Evolutionary conservation across 2,113 vertebrate species (phyloP).

Genomic region (Pituophis catenifer): DNA sequence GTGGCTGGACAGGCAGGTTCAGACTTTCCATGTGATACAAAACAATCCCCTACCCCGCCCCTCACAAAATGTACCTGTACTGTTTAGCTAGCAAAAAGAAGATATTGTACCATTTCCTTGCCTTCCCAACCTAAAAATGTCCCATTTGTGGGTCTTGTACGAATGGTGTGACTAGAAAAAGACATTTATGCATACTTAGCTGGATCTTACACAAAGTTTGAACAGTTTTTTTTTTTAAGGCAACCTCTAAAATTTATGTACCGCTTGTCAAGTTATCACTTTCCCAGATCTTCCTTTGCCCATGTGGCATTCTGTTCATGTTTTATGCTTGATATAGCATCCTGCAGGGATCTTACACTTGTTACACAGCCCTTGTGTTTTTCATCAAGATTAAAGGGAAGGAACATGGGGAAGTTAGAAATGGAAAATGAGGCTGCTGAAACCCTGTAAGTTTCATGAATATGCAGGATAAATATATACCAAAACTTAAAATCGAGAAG

Average conservation of each 20-base stretch:
- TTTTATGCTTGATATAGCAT: background rate
- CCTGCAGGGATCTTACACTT: background rate
- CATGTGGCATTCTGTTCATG: background rate
- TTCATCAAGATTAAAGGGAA: background rate
- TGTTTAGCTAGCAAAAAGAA: background rate
- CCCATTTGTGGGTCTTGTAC: background rate
- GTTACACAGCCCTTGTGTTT: background rate
- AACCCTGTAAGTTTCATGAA: background rate
- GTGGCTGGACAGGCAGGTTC: slow-evolving; percentile 55
- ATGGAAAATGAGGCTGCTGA: background rate
- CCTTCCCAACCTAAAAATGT: background rate
- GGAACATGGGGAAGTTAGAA: background rate
- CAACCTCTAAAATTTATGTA: background rate
- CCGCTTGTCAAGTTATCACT: background rate
- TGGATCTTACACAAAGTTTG: background rate
- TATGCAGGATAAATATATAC: background rate
- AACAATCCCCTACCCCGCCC: background rate
- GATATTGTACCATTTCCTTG: background rate
- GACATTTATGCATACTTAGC: background rate
- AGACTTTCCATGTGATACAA: slow-evolving; percentile 40
- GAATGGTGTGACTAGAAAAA: background rate
- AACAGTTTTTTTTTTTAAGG: background rate
- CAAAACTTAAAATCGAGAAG: background rate
- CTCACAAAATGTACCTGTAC: too few species aligned
- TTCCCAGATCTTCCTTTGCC: background rate